Evolutionary conservation across 2,888 invertebrate genomes (phyloP), one percentile per base, ranked within the genome.

Genomic region (Watsonalla cultraria): DNA sequence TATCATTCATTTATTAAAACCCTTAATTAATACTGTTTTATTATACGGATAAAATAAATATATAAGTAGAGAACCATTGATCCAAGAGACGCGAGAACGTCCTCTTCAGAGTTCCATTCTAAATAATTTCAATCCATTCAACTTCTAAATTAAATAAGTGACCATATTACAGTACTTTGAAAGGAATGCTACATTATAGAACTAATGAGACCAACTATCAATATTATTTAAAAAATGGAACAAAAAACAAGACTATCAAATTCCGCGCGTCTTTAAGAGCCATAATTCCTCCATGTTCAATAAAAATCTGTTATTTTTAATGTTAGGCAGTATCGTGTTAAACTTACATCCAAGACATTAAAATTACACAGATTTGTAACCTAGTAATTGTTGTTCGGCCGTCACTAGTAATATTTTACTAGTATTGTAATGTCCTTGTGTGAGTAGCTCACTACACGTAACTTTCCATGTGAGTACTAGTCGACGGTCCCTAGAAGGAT

Each of bases 401-500:
- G 60, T 62, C 58, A 59, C 60, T 62, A 64, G 59, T 59, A 24
- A 24, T 24, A 15, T 58, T 33, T 1, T 8, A 37, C 37, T 37
- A 37, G 37, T 54, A 33, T 47, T 63, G 62, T 66, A 62, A 42
- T 11, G 62, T 54, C 62, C 64, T 64, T 51, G 59, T 54, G 46
- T 42, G 49, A 51, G 68, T 68, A 42, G 11, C 42, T 11, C 42
- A 55, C 56, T 51, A 88, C 60, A 88, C 86, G 64, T 86, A 86
- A 76, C 81, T 88, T 76, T 90, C 88, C 74, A 82, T 70, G 59
- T 84, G 84, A 61, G 80, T 73, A 74, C 81, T 82, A 46, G 82
- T 71, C 54, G 87, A 74, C 72, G 84, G 84, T 59, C 80, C 89
- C 89, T 93, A 96, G 92, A 96, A 96, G 61, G 96, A 96, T 72